These are phyloP conservation scores for Acrobasis consociella DNA, from an alignment of 2,888 invertebrate genomes.

Conservation along the genomic window DNA sequence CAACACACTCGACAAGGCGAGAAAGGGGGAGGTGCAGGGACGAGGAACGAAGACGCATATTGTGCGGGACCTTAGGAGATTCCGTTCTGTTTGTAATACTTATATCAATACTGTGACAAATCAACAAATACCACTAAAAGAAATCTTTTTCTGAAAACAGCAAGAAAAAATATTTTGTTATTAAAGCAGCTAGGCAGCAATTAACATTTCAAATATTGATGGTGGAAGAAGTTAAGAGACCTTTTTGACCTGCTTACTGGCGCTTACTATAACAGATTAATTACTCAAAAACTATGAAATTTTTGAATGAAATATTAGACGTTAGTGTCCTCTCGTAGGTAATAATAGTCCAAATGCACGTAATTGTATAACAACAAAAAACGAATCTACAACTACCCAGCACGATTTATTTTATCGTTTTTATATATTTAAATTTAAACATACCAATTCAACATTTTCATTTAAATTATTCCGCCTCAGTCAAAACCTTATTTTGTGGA, in stretches of 20 bases:
- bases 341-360: background rate
- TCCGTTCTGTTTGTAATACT: too few relatives aligned
- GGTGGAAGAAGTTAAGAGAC: too few relatives aligned
- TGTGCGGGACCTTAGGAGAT: too few relatives aligned
- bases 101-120: too few relatives aligned
- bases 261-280: background rate
- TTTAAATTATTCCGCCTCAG: slow-evolving; percentile 39
- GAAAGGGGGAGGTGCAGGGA: too few relatives aligned
- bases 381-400: slow-evolving; percentile 25
- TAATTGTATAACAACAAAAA: background rate
- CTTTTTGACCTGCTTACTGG: background rate
- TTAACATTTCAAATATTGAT: too few relatives aligned
- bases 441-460: slow-evolving; percentile 37
- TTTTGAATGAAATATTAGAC: background rate
- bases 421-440: slow-evolving; percentile 32
- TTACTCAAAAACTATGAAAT: background rate
- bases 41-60: too few relatives aligned
- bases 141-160: too few relatives aligned
- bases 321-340: background rate
- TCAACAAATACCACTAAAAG: too few relatives aligned
- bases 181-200: too few relatives aligned
- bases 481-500: slow-evolving; percentile 41
- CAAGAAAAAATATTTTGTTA: too few relatives aligned
- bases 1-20: too few relatives aligned
- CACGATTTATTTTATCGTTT: slow-evolving; percentile 31